phyloP scores from a whole-genome alignment of 2,797 vertebrate genomes.

The Australoheros facetus region DNA sequence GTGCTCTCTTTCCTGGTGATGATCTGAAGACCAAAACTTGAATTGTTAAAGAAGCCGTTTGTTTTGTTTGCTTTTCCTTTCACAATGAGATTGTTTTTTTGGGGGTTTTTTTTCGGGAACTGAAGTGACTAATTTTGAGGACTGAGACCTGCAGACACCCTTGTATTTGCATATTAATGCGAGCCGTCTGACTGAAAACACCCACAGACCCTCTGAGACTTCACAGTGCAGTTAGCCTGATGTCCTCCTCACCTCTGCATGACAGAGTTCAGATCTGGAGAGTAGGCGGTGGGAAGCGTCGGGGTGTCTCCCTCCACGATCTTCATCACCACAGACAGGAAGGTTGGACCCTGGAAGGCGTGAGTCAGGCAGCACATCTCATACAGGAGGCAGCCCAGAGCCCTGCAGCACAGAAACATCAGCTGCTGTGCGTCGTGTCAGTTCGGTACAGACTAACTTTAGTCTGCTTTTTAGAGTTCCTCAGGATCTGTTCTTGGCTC shows the following conservation, averaged over 20 bases:
- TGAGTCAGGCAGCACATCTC: conserved; percentile 88
- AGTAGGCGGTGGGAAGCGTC: conserved; percentile 78
- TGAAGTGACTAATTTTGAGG: background rate
- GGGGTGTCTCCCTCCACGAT: conserved; percentile 86
- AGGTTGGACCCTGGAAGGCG: conserved; percentile 85
- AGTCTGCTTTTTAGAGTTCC: background rate
- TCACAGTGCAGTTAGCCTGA: background rate
- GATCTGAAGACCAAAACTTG: background rate
- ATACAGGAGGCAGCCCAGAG: conserved; percentile 87
- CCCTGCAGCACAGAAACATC: conserved; percentile 69
- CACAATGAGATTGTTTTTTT: background rate
- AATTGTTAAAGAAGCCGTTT: no score
- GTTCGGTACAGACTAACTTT: background rate
- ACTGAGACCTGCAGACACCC: background rate
- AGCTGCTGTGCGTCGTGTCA: background rate
- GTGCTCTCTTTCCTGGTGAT: background rate
- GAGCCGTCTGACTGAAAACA: background rate
- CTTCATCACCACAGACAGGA: conserved; percentile 85
- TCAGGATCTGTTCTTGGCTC: background rate
- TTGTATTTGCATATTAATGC: background rate
- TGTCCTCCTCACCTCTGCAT: conserved; percentile 55
- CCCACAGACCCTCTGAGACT: background rate
- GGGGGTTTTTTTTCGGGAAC: background rate
- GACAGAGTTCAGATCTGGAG: conserved; percentile 79
- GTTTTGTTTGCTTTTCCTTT: background rate